Evolutionary conservation across 2,797 vertebrate species (phyloP), one percentile per base, ranked within the genome.

Genomic region (Propithecus perrieri): DNA sequence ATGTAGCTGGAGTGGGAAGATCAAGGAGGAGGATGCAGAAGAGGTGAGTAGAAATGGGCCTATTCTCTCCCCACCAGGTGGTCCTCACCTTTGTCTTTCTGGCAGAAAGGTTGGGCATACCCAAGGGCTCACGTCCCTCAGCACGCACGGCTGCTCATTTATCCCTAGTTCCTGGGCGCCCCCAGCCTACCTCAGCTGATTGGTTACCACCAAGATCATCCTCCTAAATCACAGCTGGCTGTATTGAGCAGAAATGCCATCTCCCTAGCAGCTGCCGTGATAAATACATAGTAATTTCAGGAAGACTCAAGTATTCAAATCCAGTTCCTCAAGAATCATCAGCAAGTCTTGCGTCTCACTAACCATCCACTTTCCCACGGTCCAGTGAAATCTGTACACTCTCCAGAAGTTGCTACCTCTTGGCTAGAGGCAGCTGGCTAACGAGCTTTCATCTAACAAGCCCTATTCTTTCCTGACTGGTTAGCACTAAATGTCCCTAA

Each of bases 381-480:
- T 14, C 35, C 84, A 63, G 30, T 41, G 74, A 63, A 69, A 90
- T 71, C 74, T 93, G 79, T 89, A 33, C 18, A 2, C 78, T 43
- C 97, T 75, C 97, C 74, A 79, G 53, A 0, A n/a, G 41, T 63
- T 59, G 28, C 91, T 97, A 93, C 93, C 94, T 95, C 95, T 91
- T 94, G 92, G 88, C 80, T 95, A 63, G 65, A 78, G 81, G 84
- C 93, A 96, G 84, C 85, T 91, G 78, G 92, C 94, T 89, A 71
- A 91, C n/a, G 71, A 72, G 83, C 18, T 75, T 87, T 65, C 69
- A 43, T 53, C 74, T 55, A 81, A 94, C 24, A 88, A 93, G 81
- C 75, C 33, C 71, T 93, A 33, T 97, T 95, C 92, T 98, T 80
- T 89, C 93, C 90, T 89, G 89, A 97, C 94, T 76, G 91, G 93